Evolutionary conservation across 2,113 vertebrate species (phyloP), one percentile per base, ranked within the genome.

Genomic region (Hymenochirus boettgeri): DNA sequence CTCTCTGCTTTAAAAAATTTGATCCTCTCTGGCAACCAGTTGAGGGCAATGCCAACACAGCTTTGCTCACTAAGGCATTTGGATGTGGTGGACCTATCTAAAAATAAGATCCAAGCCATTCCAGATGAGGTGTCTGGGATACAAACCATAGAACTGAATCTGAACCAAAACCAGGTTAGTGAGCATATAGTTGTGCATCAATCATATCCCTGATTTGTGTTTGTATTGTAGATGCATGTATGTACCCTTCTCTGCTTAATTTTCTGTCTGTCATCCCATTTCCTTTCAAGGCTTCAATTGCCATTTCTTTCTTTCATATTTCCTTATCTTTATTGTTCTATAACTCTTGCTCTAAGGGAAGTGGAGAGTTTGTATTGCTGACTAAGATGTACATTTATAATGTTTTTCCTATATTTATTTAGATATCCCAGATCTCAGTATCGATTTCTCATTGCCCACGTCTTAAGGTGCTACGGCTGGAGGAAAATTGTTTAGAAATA

Each of bases 101-200:
- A 85, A 57, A 99, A 99, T 82, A 84, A 88, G 77, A 98, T 99
- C 76, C 91, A 86, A 51, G 84, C 74, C 0, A 83, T 99, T 26
- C 95, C 93, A 0, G 78, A 91, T 10, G 87, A 76, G 9, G 88
- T 99, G 57, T 88, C 83, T 1, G 88, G 93, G 55, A 74, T 99
- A 71, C 96, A 99, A 76, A 85, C 87, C 75, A 97, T 99, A 0
- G 96, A 99, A 80, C 89, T 99, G 77, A 99, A 99, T 78, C 82
- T 99, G 64, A 99, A 99, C 82, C 96, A 99, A 82, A 99, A 99
- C 77, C 96, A 99, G 94, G 96, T 98, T 64, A 70, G 81, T 42
- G 17, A 42, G 5, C 15, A 17, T n/a, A 13, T 31, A 5, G 29
- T 31, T 31, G 33, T 35, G 10, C 10, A 13, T 10, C 31, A 2